Evolutionary conservation across 2,888 invertebrate genomes (phyloP).

Genomic region (Clanis bilineata): DNA sequence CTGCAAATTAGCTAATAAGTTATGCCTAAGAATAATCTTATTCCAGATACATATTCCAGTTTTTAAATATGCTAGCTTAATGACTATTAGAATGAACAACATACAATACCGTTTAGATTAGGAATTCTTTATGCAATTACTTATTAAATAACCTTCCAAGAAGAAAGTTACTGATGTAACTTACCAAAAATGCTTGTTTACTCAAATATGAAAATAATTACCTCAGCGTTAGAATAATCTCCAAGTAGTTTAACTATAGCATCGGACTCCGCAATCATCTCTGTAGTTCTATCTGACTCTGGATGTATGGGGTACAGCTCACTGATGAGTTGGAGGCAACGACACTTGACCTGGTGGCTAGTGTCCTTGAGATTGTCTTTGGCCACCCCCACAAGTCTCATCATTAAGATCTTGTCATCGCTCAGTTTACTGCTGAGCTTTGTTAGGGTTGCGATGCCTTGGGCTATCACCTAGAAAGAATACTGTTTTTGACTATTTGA

Average conservation of each 20-base stretch:
- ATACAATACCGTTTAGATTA: too few relatives aligned
- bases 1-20: too few relatives aligned
- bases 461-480: constrained; percentile 82
- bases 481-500: too few relatives aligned
- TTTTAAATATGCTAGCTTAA: too few relatives aligned
- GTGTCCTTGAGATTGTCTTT: constrained; percentile 88
- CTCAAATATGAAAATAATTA: too few relatives aligned
- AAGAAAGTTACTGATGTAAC: too few relatives aligned
- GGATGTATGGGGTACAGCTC: constrained; percentile 84
- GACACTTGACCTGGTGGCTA: constrained; percentile 90
- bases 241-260: constrained; percentile 88
- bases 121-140: too few relatives aligned
- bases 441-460: constrained; percentile 87
- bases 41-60: too few relatives aligned
- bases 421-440: constrained; percentile 85
- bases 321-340: constrained; percentile 90
- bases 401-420: constrained; percentile 82
- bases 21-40: too few relatives aligned
- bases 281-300: constrained; percentile 66
- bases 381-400: constrained; percentile 84
- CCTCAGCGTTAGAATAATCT: constrained; percentile 91
- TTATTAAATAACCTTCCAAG: too few relatives aligned
- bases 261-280: constrained; percentile 81
- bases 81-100: too few relatives aligned
- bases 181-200: too few relatives aligned